A percentile compares a stretch with the other conserved stretches of the same genome.
phyloP scores from a whole-genome alignment of 2,797 vertebrate species.

The Chrosomus eos region DNA sequence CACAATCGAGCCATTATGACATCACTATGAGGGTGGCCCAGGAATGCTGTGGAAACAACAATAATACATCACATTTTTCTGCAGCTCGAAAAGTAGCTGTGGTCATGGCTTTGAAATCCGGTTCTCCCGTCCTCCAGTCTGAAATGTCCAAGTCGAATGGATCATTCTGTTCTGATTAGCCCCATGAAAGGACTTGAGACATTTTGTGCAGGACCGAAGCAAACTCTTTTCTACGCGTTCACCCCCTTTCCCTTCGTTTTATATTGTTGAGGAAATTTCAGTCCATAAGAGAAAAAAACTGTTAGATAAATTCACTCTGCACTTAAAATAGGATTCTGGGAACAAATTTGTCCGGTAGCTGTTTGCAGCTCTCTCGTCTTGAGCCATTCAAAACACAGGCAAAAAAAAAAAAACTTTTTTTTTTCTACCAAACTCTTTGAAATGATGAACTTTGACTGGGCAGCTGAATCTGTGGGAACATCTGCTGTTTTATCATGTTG shows the following conservation, averaged over 20 bases:
- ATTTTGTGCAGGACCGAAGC: neutral
- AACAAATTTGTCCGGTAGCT: constrained; percentile 53
- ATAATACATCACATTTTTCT: constrained; percentile 62
- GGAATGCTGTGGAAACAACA: constrained; percentile 70
- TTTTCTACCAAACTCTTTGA: constrained; percentile 56
- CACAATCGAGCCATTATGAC: constrained; percentile 74
- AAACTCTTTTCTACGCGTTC: neutral
- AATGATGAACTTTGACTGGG: constrained; percentile 60
- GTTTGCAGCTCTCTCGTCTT: constrained; percentile 47
- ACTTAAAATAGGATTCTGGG: constrained; percentile 51
- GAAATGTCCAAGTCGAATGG: neutral
- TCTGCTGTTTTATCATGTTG: constrained; percentile 64
- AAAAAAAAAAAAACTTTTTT: too few species aligned
- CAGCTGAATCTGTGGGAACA: constrained; percentile 67
- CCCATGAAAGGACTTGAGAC: constrained; percentile 1
- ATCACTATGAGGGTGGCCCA: constrained; percentile 66
- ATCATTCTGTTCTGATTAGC: constrained; percentile 19
- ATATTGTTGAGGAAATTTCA: neutral
- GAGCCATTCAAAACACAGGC: constrained; percentile 61
- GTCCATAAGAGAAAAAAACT: neutral
- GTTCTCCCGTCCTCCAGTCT: constrained; percentile 28
- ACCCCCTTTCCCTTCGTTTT: neutral
- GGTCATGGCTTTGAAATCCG: constrained; percentile 43
- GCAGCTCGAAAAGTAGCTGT: constrained; percentile 50
- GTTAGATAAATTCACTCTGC: neutral